Conservation (phyloP, 2,888 invertebrate species). For the Exocentrus adspersus region DNA sequence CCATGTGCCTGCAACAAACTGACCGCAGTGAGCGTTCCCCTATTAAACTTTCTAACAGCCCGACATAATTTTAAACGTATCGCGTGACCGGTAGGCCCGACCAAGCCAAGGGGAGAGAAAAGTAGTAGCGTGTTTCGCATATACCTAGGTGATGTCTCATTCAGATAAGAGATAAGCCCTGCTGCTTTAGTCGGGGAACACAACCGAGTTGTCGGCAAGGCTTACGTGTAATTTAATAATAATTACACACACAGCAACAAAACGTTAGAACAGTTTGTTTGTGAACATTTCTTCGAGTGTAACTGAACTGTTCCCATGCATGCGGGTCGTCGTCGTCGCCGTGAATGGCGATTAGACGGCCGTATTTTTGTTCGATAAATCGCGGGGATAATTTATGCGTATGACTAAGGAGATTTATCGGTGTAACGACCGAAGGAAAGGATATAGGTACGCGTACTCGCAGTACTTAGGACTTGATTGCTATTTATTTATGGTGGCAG, state of each 20-base stretch:
- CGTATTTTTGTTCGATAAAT: constrained; percentile 5
- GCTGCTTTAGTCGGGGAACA: constrained; percentile 7
- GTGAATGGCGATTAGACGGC: constrained; percentile 10
- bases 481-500: constrained; percentile 1
- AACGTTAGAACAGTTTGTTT: too few relatives aligned
- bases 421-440: neutral
- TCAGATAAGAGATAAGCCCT: constrained; percentile 12
- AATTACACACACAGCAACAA: too few relatives aligned
- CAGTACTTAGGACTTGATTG: neutral
- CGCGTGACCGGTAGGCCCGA: neutral
- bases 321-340: constrained; percentile 4
- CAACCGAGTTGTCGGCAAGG: neutral
- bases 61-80: constrained; percentile 1
- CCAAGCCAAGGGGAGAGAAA: neutral
- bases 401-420: constrained; percentile 1
- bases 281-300: neutral
- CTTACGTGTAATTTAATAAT: too few relatives aligned
- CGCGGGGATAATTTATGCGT: constrained; percentile 8
- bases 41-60: neutral
- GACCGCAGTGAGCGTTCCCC: neutral
- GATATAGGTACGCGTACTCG: neutral
- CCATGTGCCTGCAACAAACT: neutral
- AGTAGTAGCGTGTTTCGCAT: neutral
- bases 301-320: too few relatives aligned
- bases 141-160: constrained; percentile 15